Evolutionary conservation across 2,797 vertebrate genomes (phyloP).

Genomic region (Melanotaenia boesemani): DNA sequence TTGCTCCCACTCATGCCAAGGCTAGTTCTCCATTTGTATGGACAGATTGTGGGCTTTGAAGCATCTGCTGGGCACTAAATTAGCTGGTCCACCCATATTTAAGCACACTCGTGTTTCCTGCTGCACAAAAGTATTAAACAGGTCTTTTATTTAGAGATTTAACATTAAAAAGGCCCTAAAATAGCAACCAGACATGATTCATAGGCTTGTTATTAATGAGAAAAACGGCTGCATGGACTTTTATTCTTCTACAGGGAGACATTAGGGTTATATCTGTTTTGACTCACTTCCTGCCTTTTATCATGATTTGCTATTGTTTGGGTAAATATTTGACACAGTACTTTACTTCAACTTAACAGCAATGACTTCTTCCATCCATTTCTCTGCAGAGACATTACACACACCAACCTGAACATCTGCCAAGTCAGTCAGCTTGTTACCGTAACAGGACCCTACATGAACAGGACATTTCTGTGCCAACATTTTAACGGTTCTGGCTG

Average conservation of each 20-base stretch:
- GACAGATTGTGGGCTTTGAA: slow-evolving; percentile 30
- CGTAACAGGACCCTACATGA: slow-evolving; percentile 1
- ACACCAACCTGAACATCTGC: not conserved
- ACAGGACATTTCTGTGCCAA: not conserved
- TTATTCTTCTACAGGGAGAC: slow-evolving; percentile 25
- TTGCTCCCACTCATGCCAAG: slow-evolving; percentile 25
- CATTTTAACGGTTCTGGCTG: not conserved
- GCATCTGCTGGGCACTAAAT: slow-evolving; percentile 50
- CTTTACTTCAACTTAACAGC: slow-evolving; percentile 2
- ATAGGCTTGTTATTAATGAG: slow-evolving; percentile 9
- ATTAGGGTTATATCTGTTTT: slow-evolving; percentile 28
- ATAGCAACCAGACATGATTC: slow-evolving; percentile 38
- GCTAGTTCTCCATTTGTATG: slow-evolving; percentile 23
- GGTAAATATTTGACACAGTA: slow-evolving; percentile 10
- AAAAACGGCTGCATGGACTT: not conserved
- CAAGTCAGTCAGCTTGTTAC: not conserved
- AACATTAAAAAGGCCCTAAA: slow-evolving; percentile 28
- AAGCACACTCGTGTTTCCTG: slow-evolving; percentile 13
- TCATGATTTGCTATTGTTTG: slow-evolving; percentile 18
- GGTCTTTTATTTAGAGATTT: slow-evolving; percentile 1
- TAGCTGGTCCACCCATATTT: slow-evolving; percentile 46
- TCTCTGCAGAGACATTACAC: not conserved
- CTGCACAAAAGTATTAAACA: slow-evolving; percentile 25
- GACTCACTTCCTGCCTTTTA: slow-evolving; percentile 38
- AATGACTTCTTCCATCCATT: not conserved